A percentile compares a stretch with the other conserved stretches of the same genome.
These are phyloP conservation scores for Trematomus bernacchii DNA, from an alignment of 2,797 vertebrate genomes.

Conservation along the genomic window DNA sequence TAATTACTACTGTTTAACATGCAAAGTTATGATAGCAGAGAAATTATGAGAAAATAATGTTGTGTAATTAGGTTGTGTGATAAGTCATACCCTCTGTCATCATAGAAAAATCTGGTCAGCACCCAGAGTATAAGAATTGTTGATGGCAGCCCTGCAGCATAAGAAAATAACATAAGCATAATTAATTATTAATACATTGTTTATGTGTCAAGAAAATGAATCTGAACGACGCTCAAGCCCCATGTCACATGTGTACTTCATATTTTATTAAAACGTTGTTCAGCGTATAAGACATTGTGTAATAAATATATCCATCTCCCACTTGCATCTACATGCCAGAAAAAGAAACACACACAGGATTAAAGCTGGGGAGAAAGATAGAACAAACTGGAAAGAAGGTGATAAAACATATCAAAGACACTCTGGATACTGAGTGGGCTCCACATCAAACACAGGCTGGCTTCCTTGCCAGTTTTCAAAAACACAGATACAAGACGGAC, in stretches of 20 bases:
- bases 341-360: constrained; percentile 25
- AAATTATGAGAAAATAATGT: neutral
- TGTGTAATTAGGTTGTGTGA: neutral
- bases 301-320: constrained; percentile 19
- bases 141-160: constrained; percentile 85
- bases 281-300: neutral
- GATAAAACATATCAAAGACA: constrained; percentile 42
- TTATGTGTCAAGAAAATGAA: constrained; percentile 31
- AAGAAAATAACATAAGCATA: constrained; percentile 21
- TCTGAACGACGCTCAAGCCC: neutral
- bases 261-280: constrained; percentile 24
- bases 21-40: neutral
- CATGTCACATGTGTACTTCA: neutral
- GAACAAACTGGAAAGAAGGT: constrained; percentile 17
- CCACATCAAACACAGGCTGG: neutral
- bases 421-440: constrained; percentile 19
- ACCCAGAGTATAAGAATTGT: constrained; percentile 87
- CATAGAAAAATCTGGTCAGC: constrained; percentile 86
- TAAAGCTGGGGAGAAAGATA: constrained; percentile 34
- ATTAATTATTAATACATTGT: constrained; percentile 28
- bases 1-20: neutral
- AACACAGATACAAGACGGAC: neutral
- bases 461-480: constrained; percentile 1
- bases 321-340: constrained; percentile 16
- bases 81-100: constrained; percentile 85